Evolutionary conservation across 2,888 invertebrate species (phyloP).

Genomic region (Anagyrus pseudococci): DNA sequence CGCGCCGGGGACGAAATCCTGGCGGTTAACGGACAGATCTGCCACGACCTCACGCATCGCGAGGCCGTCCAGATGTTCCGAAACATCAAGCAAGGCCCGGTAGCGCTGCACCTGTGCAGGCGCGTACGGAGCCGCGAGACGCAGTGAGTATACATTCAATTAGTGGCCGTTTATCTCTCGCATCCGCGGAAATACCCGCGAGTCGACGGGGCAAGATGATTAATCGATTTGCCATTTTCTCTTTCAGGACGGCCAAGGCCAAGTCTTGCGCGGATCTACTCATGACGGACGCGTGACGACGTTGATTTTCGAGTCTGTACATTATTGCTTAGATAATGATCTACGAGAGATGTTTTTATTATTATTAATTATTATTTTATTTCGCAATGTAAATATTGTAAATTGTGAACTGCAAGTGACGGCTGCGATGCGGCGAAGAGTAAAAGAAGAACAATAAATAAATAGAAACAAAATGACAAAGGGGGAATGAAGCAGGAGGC

Average conservation of each 20-base stretch:
- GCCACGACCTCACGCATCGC: slow-evolving; percentile 80
- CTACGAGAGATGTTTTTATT: slow-evolving; percentile 16
- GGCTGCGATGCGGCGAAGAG: too few species aligned
- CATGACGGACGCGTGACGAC: slow-evolving; percentile 66
- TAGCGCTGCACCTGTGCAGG: slow-evolving; percentile 77
- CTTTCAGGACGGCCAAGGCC: slow-evolving; percentile 73
- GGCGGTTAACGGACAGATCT: slow-evolving; percentile 81
- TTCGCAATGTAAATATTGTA: slow-evolving; percentile 38
- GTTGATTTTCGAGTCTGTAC: slow-evolving; percentile 23
- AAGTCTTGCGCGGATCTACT: slow-evolving; percentile 78
- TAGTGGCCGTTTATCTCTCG: too few species aligned
- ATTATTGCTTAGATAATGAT: slow-evolving; percentile 30
- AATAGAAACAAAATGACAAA: too few species aligned
- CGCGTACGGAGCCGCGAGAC: slow-evolving; percentile 62
- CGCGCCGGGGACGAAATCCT: slow-evolving; percentile 85
- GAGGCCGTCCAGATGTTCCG: slow-evolving; percentile 84
- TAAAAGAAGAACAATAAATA: too few species aligned
- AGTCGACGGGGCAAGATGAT: neutral
- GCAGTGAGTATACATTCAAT: slow-evolving; percentile 54
- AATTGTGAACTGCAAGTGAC: too few species aligned
- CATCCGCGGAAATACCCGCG: too few species aligned
- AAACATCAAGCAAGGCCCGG: slow-evolving; percentile 77
- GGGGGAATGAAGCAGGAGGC: too few species aligned
- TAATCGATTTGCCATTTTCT: slow-evolving; percentile 37
- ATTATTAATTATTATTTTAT: too few species aligned